Evolutionary conservation across 2,888 invertebrate genomes (phyloP), one percentile per base, ranked within the genome.

Genomic region (Poecilus cupreus): DNA sequence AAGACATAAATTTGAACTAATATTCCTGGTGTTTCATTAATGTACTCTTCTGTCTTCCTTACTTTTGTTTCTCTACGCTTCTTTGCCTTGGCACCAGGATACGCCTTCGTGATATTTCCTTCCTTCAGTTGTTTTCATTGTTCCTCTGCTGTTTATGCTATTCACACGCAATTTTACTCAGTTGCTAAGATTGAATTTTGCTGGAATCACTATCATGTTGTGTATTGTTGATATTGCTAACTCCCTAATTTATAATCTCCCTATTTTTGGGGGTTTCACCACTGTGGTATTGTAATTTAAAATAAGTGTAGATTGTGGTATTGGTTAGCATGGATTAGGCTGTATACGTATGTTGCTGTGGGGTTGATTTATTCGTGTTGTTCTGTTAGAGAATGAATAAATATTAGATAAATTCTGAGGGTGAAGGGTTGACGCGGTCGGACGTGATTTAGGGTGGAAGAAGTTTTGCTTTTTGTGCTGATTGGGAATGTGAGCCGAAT

Each of bases 1-100:
- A n/a, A n/a, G n/a, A n/a, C 60, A 60, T 60, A 60, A 60, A 60
- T 60, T 60, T n/a, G 13, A 26, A 60, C 60, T 60, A 60, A 60
- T 60, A 60, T 13, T 13, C 60, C 13, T 1, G 37, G n/a, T 37
- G 37, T 68, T 68, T 37, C 37, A 18, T 37, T 68, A 68, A 68
- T 68, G 64, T 37, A 68, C 37, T 37, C 64, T 16, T 60, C 60
- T 13, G n/a, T 60, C 5, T 24, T 3, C 26, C 24, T 60, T n/a
- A 11, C 24, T 37, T 68, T 37, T 68, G 64, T 68, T 68, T 68
- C 64, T 68, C 18, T 18, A 5, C 64, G 26, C 32, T 32, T 68
- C 37, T 68, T 68, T 68, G 18, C 37, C 10, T 37, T 32, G 37
- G 37, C 16, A 18, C 64, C 18, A 37, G 64, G 60, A 60, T 60